These are phyloP conservation scores for Aethes cnicana DNA, from an alignment of 2,888 invertebrate genomes.

Conservation along the genomic window DNA sequence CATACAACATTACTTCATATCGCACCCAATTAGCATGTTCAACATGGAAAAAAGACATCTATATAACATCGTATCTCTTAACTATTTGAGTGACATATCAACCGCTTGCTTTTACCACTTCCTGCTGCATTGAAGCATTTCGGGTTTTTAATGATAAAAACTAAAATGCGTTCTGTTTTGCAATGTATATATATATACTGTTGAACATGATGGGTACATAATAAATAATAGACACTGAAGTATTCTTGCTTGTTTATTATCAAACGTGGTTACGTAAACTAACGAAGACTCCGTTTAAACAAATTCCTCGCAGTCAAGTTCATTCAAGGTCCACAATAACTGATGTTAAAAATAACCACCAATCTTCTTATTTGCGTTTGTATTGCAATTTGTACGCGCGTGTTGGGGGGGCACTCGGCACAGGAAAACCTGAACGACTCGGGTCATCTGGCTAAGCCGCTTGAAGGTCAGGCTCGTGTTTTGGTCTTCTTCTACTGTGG, in stretches of 20 bases:
- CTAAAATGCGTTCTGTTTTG: not conserved
- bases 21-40: constrained; percentile 2
- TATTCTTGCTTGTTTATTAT: constrained; percentile 6
- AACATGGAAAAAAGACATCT: too few relatives aligned
- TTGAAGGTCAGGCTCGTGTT: constrained; percentile 35
- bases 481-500: constrained; percentile 16
- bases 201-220: too few relatives aligned
- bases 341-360: constrained; percentile 31
- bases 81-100: not conserved
- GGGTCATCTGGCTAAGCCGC: constrained; percentile 22
- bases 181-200: not conserved
- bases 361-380: constrained; percentile 32
- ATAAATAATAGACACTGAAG: too few relatives aligned
- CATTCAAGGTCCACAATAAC: constrained; percentile 31
- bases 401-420: constrained; percentile 21
- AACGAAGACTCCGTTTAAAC: constrained; percentile 22
- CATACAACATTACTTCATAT: constrained; percentile 4
- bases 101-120: not conserved
- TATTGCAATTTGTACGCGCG: constrained; percentile 31
- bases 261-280: constrained; percentile 2
- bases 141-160: too few relatives aligned
- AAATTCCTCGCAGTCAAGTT: constrained; percentile 30
- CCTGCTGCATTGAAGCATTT: too few relatives aligned
- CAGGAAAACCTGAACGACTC: constrained; percentile 35
- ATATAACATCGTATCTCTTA: constrained; percentile 1